A percentile compares a stretch with the other conserved stretches of the same genome.
These are phyloP conservation scores for Tragelaphus oryx DNA, from an alignment of 2,797 vertebrate species.

Conservation along the genomic window DNA sequence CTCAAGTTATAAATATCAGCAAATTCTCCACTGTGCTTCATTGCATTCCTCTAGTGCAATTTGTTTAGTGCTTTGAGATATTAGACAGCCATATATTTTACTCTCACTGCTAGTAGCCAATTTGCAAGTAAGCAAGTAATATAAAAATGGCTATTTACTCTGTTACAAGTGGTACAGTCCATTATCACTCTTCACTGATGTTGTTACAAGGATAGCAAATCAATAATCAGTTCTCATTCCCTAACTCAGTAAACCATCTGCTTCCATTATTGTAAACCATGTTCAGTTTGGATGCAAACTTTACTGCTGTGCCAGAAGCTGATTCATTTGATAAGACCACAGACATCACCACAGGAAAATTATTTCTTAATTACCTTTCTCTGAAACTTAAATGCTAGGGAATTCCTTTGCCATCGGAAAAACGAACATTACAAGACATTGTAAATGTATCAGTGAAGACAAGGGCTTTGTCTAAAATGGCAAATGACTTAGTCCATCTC, in stretches of 20 bases:
- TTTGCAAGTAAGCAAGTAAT: constrained; percentile 81
- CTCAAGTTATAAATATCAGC: constrained; percentile 72
- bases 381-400: neutral
- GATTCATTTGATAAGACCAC: constrained; percentile 53
- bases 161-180: constrained; percentile 78
- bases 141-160: constrained; percentile 81
- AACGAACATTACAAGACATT: constrained; percentile 12
- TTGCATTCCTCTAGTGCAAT: constrained; percentile 50
- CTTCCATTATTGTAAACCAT: constrained; percentile 67
- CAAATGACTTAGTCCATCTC: neutral
- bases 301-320: constrained; percentile 37
- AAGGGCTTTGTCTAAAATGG: constrained; percentile 42
- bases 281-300: constrained; percentile 52
- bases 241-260: constrained; percentile 76
- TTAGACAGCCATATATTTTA: constrained; percentile 72
- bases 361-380: constrained; percentile 66
- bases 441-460: constrained; percentile 8
- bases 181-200: constrained; percentile 78
- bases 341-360: constrained; percentile 43
- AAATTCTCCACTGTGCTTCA: constrained; percentile 56
- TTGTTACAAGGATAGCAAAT: constrained; percentile 77
- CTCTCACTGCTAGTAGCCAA: constrained; percentile 74
- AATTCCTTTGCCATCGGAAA: constrained; percentile 8
- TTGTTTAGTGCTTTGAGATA: constrained; percentile 73
- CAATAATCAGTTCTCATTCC: constrained; percentile 79